phyloP scores from a whole-genome alignment of 2,797 vertebrate species.

The Emys orbicularis region DNA sequence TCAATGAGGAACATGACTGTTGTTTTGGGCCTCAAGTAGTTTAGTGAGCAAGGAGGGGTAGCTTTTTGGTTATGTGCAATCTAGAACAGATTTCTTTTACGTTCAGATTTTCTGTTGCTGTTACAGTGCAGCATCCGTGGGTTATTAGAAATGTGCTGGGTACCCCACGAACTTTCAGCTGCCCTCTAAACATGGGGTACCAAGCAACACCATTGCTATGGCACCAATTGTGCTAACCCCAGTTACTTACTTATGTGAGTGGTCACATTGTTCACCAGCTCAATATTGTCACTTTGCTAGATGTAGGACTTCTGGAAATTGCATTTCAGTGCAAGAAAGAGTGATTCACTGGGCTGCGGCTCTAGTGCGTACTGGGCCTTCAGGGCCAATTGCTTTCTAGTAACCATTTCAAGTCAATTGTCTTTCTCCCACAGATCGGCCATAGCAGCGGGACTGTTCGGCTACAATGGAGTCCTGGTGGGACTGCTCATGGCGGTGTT shows the following conservation, averaged over 20 bases:
- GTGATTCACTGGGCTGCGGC: fast-evolving
- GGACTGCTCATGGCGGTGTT: constrained; percentile 93
- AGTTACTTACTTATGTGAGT: too few species aligned
- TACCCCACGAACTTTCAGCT: not conserved
- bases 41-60: not conserved
- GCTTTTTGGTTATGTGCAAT: not conserved
- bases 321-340: not conserved
- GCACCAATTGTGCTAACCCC: not conserved
- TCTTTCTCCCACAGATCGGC: constrained; percentile 79
- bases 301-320: fast-evolving
- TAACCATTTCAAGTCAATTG: fast-evolving
- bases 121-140: fast-evolving
- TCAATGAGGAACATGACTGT: not conserved
- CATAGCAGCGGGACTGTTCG: constrained; percentile 90
- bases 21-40: fast-evolving
- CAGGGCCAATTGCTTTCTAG: not conserved
- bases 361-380: not conserved
- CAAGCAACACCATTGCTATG: not conserved
- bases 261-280: fast-evolving
- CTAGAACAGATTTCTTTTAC: not conserved
- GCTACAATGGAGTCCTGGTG: constrained; percentile 94
- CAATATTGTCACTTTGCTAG: not conserved
- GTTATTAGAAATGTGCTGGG: fast-evolving
- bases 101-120: not conserved
- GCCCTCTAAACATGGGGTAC: fast-evolving